Evolutionary conservation across 2,113 vertebrate genomes (phyloP).

Genomic region (Pseudolaguvia tuberculata): DNA sequence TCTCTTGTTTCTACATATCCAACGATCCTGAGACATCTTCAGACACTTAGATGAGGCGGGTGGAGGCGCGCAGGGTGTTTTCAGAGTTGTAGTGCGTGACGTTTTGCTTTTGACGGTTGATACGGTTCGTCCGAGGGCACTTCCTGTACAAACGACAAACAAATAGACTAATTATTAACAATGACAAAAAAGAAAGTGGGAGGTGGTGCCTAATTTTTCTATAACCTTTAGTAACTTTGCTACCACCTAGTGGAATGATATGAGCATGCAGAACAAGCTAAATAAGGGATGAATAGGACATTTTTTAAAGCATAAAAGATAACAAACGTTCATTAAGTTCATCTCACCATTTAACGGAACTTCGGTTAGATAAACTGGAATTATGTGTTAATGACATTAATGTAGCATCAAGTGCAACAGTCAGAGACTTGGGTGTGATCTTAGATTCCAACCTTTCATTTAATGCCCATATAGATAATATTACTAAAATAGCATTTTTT

Average conservation of each 20-base stretch:
- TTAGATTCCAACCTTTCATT: too few species aligned
- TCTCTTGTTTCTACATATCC: conserved; percentile 34
- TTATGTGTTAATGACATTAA: too few species aligned
- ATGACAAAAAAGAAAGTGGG: not conserved
- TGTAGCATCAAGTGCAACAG: too few species aligned
- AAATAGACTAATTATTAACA: not conserved
- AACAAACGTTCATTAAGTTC: too few species aligned
- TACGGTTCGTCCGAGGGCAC: conserved; percentile 97
- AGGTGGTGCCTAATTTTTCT: not conserved
- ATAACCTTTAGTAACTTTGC: not conserved
- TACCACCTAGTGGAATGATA: conserved; percentile 30
- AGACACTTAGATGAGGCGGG: conserved; percentile 90
- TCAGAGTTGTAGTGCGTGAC: conserved; percentile 98
- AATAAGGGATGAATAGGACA: too few species aligned
- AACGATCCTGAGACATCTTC: conserved; percentile 50
- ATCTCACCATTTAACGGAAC: too few species aligned
- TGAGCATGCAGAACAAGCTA: not conserved
- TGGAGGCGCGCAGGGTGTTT: conserved; percentile 98
- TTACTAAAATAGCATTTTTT: too few species aligned
- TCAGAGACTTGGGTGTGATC: too few species aligned
- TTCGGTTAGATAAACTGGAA: too few species aligned
- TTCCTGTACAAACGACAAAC: conserved; percentile 73
- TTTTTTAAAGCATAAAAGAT: too few species aligned
- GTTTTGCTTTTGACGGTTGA: conserved; percentile 98
- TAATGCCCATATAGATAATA: too few species aligned